A percentile compares a stretch with the other conserved stretches of the same genome.
phyloP scores from a whole-genome alignment of 2,113 vertebrate species.

The Ascaphus truei region DNA sequence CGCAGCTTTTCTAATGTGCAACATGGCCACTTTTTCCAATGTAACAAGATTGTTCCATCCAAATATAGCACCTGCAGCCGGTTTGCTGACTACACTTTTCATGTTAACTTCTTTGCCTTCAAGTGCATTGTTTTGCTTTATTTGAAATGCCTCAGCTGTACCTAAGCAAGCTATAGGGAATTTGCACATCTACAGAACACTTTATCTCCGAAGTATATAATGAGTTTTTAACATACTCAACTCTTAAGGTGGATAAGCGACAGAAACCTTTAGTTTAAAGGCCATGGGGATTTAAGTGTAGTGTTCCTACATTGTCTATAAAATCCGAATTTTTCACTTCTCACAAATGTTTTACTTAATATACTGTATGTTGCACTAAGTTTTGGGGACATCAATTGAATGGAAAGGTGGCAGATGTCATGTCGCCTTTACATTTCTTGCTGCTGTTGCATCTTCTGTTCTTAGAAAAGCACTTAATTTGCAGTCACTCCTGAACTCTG shows the following conservation, averaged over 20 bases:
- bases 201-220: not conserved
- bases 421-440: not conserved
- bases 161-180: not conserved
- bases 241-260: no score
- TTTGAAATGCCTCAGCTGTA: slow-evolving; percentile 4
- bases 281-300: no score
- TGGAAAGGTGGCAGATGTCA: not conserved
- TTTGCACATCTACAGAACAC: no score
- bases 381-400: no score
- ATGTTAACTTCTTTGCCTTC: not conserved
- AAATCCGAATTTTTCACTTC: no score
- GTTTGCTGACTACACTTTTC: not conserved
- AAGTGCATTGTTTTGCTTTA: not conserved
- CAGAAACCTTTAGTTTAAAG: no score
- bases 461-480: no score
- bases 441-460: not conserved
- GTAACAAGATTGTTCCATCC: not conserved
- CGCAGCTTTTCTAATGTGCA: not conserved
- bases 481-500: no score
- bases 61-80: slow-evolving; percentile 9
- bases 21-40: not conserved
- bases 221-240: slow-evolving; percentile 8
- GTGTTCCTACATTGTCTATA: no score
- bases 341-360: no score
- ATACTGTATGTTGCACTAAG: no score